Percentiles rank a stretch among this genome's conserved stretches.
Evolutionary conservation across 2,797 vertebrate species (phyloP).

Genomic region (Mormyrus hasselquistii): DNA sequence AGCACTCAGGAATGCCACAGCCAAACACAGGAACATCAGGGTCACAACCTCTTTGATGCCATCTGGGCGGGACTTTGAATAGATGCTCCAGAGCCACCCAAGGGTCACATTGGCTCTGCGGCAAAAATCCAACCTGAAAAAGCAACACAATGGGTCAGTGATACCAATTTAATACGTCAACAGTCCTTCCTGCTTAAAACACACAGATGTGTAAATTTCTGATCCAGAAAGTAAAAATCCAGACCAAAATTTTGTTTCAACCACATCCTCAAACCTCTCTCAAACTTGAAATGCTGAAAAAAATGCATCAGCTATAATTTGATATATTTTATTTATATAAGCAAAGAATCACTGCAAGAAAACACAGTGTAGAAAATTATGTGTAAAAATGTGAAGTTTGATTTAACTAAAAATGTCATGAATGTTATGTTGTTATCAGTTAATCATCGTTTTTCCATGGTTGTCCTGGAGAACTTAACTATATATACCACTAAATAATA

Average conservation of each 20-base stretch:
- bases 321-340: neutral
- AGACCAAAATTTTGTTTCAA: neutral
- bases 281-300: neutral
- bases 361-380: neutral
- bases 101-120: conserved; percentile 30
- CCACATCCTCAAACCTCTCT: neutral
- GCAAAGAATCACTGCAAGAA: neutral
- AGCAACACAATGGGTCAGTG: neutral
- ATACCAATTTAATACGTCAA: neutral
- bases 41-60: conserved; percentile 54
- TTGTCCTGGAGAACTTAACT: neutral
- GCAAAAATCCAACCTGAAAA: conserved; percentile 27
- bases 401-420: neutral
- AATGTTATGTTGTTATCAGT: neutral
- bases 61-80: conserved; percentile 64
- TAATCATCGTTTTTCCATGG: neutral
- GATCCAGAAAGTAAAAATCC: neutral
- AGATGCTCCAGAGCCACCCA: conserved; percentile 64
- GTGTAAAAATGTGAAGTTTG: neutral
- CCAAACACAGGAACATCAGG: conserved; percentile 68
- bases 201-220: neutral
- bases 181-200: neutral
- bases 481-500: neutral
- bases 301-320: neutral
- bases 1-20: conserved; percentile 48